Evolutionary conservation across 37 sponge, comb jelly and placozoan species (phyloP).

Genomic region (Oscarella lobularis): DNA sequence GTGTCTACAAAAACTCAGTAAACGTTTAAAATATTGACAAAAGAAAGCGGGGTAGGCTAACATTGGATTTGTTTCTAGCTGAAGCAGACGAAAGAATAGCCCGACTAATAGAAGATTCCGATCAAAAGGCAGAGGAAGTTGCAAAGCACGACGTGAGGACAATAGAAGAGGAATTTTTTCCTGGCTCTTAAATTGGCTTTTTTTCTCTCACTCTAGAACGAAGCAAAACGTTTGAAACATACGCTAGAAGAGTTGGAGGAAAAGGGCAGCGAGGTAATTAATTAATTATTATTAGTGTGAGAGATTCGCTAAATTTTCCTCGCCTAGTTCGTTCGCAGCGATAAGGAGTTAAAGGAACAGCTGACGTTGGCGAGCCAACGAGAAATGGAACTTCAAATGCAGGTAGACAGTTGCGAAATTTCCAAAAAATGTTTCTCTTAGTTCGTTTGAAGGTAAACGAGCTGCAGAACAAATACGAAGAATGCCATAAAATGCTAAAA

Average conservation of each 20-base stretch:
- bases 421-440: no score
- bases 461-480: not conserved
- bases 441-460: no score
- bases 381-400: not conserved
- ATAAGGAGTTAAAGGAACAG: not conserved
- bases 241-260: not conserved
- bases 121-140: not conserved
- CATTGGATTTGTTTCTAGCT: not conserved
- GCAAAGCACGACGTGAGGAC: not conserved
- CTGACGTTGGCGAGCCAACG: not conserved
- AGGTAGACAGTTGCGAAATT: no score
- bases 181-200: no score
- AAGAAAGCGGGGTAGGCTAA: no score
- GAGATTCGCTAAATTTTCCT: not conserved
- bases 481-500: not conserved
- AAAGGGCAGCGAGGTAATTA: not conserved
- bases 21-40: not conserved
- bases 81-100: not conserved
- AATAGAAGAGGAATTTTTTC: not conserved
- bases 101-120: not conserved
- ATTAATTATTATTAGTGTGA: not conserved
- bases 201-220: not conserved
- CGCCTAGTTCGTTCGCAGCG: not conserved
- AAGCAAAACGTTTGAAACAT: not conserved
- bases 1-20: not conserved